Evolutionary conservation across 2,113 vertebrate genomes (phyloP), one percentile per base, ranked within the genome.

Genomic region (Capreolus pygargus): DNA sequence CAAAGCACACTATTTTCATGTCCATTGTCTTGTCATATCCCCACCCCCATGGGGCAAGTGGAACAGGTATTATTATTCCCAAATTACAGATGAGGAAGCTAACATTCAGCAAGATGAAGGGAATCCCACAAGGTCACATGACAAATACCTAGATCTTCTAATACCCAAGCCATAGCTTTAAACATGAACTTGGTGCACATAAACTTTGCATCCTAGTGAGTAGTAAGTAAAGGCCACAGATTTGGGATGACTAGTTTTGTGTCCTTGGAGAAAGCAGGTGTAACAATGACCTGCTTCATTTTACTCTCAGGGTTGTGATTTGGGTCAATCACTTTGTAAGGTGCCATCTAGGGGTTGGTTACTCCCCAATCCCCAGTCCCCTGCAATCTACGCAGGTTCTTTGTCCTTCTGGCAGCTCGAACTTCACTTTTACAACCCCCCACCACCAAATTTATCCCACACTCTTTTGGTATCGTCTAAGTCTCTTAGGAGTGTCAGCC

Each of bases 401-500:
- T 28, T 95, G 74, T 93, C 70, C 19, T 90, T 89, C 91, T 91
- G 67, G 78, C 89, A 96, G 93, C 52, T 84, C 84, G 45, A 61
- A 93, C 27, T 30, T 97, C 79, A 93, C 30, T 96, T 96, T 93
- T 45, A 83, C 47, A 95, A 89, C 50, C 45, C 88, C 76, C 81
- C 6, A 74, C 6, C 12, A 12, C 6, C 10, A 25, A 93, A 86
- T 52, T 30, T 36, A 33, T 81, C 78, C 89, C 90, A 89, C 39
- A 47, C 33, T 43, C 81, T 89, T 52, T 33, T 36, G 57, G 39
- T 60, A 79, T 43, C n/a, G 28, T 79, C 13, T 50, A 94, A 93
- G 21, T 60, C 54, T 96, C 84, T 92, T 54, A 47, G 3, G 54
- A 74, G 90, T 43, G 67, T 91, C 27, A 95, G 95, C 89, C 39